Evolutionary conservation across 2,888 invertebrate species (phyloP).

Genomic region (Octodonta nipae): DNA sequence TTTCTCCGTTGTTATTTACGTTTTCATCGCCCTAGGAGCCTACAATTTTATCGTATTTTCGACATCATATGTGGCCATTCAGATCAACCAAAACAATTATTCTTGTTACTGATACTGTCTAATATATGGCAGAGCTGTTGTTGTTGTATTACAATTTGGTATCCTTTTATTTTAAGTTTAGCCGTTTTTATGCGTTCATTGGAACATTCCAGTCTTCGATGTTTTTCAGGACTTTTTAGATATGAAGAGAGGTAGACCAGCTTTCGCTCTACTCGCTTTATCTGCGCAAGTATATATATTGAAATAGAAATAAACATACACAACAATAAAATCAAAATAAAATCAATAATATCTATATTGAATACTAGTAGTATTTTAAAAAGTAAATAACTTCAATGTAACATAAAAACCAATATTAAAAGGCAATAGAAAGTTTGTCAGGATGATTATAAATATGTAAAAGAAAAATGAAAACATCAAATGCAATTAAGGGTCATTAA

Average conservation of each 20-base stretch:
- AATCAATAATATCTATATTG: too few species aligned
- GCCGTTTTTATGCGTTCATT: neutral
- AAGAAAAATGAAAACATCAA: too few species aligned
- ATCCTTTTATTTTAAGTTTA: neutral
- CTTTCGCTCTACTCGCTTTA: conserved; percentile 1
- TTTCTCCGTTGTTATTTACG: conserved; percentile 1
- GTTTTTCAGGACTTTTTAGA: neutral
- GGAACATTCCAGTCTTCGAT: conserved; percentile 1
- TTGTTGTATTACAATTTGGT: neutral
- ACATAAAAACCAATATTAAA: too few species aligned
- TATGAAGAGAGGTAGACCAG: conserved; percentile 1
- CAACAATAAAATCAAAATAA: too few species aligned
- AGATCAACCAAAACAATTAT: neutral
- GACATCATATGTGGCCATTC: neutral
- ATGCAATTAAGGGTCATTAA: too few species aligned
- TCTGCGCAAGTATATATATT: neutral
- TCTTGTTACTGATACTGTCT: conserved; percentile 1
- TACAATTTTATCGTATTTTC: conserved; percentile 1
- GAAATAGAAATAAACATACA: too few species aligned
- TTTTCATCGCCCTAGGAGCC: conserved; percentile 1
- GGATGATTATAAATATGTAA: too few species aligned
- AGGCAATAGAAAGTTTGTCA: too few species aligned
- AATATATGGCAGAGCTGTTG: neutral
- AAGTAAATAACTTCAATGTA: too few species aligned
- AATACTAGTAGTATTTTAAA: too few species aligned